Percentiles rank a stretch among this genome's conserved stretches.
Evolutionary conservation across 2,113 vertebrate genomes (phyloP).

Genomic region (Gnathonemus longibarbis): DNA sequence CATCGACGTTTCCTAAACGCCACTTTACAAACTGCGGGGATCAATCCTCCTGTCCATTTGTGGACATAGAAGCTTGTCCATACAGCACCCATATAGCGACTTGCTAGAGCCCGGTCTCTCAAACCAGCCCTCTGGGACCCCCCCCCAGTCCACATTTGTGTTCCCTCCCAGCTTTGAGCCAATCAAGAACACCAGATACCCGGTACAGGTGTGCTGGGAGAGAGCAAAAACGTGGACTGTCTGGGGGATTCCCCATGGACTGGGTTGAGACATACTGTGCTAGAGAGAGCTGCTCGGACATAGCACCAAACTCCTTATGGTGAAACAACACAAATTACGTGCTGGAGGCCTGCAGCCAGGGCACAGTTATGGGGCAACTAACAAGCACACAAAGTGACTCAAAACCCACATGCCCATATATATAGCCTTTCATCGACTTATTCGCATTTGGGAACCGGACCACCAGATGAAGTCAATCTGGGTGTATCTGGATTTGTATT

Average conservation of each 20-base stretch:
- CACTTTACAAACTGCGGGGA: neutral
- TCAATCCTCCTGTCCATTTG: neutral
- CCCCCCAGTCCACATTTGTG: neutral
- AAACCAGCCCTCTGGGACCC: neutral
- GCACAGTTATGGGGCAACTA: neutral
- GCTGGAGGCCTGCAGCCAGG: neutral
- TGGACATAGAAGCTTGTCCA: neutral
- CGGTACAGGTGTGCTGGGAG: neutral
- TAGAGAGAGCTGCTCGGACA: neutral
- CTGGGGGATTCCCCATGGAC: neutral
- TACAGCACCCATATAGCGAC: neutral
- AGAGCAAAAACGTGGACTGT: neutral
- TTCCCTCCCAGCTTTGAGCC: neutral
- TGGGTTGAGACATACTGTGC: neutral
- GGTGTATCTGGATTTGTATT: neutral
- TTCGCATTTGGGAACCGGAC: neutral
- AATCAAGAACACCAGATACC: neutral
- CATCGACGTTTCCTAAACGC: neutral
- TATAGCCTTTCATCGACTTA: too few species aligned
- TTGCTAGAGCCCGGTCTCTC: neutral
- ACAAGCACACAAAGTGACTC: neutral
- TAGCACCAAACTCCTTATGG: neutral
- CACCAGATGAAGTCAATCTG: too few species aligned
- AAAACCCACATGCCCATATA: neutral
- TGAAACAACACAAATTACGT: neutral